Base-by-base conservation (phyloP, 2,888 invertebrate genomes). In the Andrena praecox region DNA sequence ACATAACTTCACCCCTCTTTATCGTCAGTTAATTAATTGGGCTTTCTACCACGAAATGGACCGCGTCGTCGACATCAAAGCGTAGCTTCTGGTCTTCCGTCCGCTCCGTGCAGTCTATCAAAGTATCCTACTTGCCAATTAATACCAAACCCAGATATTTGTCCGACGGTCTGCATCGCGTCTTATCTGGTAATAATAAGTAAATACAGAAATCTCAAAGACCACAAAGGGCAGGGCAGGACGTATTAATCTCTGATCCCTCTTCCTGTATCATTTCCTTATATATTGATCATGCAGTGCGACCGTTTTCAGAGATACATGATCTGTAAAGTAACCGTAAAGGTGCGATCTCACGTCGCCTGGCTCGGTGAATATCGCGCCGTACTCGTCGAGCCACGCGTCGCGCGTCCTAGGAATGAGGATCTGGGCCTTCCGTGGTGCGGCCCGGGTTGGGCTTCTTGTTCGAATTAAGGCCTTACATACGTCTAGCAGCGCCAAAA, bases 161-260 rank as follows among this genome's bases (percentile, higher is more conserved):
- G 90, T 91, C 82, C 86, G 60, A 72, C 84, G 82, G 78, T 87
- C 86, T 85, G 85, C 75, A 69, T 75, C 74, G 68, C 87, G 89
- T 92, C 93, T 93, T 93, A 93, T 93, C 91, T 92, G 85, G 85
- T 90, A 91, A 91, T 91, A 91, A 89, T 91, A 87, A 91, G 91
- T 89, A 92, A 92, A 93, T 84, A 92, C 80, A 42, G 75, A 75
- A 74, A 83, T 85, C 80, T 72, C 60, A 5, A 48, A 29, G 72
- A 59, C 50, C 74, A 0, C n/a, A 8, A 24, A 48, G 8, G 7
- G 27, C 62, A n/a, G 1, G 62, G 20, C 50, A 12, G 16, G 12
- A 42, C 16, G n/a, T 48, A 75, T 33, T 67, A 42, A 77, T 76
- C 56, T 29, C 33, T 64, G 67, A 59, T 29, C 70, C 68, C 20